Percentiles rank a stretch among this genome's conserved stretches.
Evolutionary conservation across 1,140 invertebrate species (phyloP).

Genomic region (Anadara kagoshimensis): DNA sequence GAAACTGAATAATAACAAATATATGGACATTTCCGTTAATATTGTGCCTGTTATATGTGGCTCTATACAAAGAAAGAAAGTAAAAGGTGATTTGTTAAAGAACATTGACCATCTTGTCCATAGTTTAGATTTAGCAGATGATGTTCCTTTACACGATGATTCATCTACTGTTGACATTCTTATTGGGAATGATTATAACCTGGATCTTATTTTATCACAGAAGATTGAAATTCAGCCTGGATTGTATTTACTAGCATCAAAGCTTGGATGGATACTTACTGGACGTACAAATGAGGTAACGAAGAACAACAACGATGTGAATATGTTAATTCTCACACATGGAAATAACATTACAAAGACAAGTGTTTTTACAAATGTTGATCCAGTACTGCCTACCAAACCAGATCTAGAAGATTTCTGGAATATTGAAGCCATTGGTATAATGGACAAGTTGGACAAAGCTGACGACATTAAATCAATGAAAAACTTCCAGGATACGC

Average conservation of each 20-base stretch:
- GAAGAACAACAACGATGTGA: background rate
- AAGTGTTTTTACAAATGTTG: constrained; percentile 5
- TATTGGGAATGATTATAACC: constrained; percentile 24
- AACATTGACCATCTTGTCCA: background rate
- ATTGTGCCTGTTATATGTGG: constrained; percentile 19
- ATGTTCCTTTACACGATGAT: constrained; percentile 5
- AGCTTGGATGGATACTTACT: constrained; percentile 36
- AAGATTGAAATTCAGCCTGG: constrained; percentile 23
- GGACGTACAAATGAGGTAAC: constrained; percentile 5
- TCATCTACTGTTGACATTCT: background rate
- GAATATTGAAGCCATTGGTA: constrained; percentile 32
- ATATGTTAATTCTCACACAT: constrained; percentile 24
- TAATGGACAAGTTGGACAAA: constrained; percentile 4
- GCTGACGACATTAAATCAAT: constrained; percentile 22
- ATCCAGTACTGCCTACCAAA: constrained; percentile 6
- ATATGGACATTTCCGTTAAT: constrained; percentile 3
- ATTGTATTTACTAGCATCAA: constrained; percentile 35
- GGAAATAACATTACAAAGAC: constrained; percentile 2
- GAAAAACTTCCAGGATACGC: constrained; percentile 22
- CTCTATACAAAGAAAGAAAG: background rate
- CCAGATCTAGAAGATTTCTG: constrained; percentile 21
- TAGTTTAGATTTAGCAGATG: constrained; percentile 21
- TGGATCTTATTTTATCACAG: constrained; percentile 23
- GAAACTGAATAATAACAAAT: constrained; percentile 26
- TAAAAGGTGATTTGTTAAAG: background rate